phyloP scores from a whole-genome alignment of 2,113 vertebrate genomes.

The Catharus bicknelli region DNA sequence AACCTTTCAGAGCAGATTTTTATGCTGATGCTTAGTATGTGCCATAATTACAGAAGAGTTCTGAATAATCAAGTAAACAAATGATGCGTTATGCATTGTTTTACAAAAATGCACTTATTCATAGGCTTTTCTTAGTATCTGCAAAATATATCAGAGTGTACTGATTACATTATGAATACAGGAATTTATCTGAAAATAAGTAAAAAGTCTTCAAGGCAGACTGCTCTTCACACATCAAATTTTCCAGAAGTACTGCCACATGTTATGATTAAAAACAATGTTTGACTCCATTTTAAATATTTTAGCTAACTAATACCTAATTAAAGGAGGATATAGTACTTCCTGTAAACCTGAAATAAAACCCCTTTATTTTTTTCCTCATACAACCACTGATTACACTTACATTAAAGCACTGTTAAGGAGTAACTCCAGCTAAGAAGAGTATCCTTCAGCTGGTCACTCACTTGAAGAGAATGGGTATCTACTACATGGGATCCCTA shows the following conservation, averaged over 20 bases:
- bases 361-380: background rate
- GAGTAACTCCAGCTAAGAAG: background rate
- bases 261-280: rapidly evolving
- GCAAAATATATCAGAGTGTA: background rate
- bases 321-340: background rate
- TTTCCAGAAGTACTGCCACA: background rate
- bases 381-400: background rate
- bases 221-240: background rate
- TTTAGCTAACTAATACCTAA: background rate
- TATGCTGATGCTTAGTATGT: background rate
- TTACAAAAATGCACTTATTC: background rate
- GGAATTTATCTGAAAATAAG: background rate
- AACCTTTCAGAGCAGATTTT: background rate
- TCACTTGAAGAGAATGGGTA: background rate
- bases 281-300: background rate
- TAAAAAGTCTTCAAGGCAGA: background rate
- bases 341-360: background rate
- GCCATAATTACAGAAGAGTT: background rate
- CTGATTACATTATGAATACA: background rate
- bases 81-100: background rate
- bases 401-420: background rate
- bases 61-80: background rate
- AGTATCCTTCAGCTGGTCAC: background rate
- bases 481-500: background rate
- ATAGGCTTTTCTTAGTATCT: background rate